Base-by-base conservation (phyloP, 2,888 invertebrate genomes). In the Nephrotoma guestfalica region DNA sequence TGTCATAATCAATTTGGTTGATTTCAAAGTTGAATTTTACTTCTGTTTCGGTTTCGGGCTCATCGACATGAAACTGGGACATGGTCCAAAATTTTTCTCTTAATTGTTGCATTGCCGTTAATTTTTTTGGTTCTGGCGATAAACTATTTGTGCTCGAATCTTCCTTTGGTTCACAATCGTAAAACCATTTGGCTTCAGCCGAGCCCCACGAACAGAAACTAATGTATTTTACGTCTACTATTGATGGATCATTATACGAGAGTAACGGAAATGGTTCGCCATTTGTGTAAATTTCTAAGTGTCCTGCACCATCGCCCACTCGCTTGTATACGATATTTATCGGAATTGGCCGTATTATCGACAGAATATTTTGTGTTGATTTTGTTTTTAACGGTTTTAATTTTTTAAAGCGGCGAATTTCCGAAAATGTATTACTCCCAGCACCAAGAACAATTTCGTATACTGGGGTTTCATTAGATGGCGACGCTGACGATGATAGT, bases 381-480 rank as follows among this genome's bases (percentile, higher is more conserved):
- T 92, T 92, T 0, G 94, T 94, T 13, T 92, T 92, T 87, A 93
- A 93, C 0, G 95, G 94, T 41, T 93, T 92, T 71, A 92, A 90
- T 88, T 93, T 93, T 89, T 94, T 92, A 89, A 92, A 93, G 42
- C 94, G 91, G 9, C 96, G 92, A 43, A 96, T 93, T 88, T 95
- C 94, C 2, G 94, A 94, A 89, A 95, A 95, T 86, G 93, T 93
- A 90, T 95, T 95, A n/a, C 92, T 92, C 4, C 95, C 95, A 7
- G 95, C 95, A 9, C 95, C 95, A 41, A 96, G 92, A 86, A 95
- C 91, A 91, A 95, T 94, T 91, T 96, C 95, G 90, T 95, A 95
- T 0, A 95, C 94, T 0, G 93, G 92, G 89, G 94, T 94, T 0
- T 87, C 88, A 1, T 89, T 87, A 0, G 90, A 89, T 0, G 94